Evolutionary conservation across 2,797 vertebrate species (phyloP).

Genomic region (Spheniscus humboldti): DNA sequence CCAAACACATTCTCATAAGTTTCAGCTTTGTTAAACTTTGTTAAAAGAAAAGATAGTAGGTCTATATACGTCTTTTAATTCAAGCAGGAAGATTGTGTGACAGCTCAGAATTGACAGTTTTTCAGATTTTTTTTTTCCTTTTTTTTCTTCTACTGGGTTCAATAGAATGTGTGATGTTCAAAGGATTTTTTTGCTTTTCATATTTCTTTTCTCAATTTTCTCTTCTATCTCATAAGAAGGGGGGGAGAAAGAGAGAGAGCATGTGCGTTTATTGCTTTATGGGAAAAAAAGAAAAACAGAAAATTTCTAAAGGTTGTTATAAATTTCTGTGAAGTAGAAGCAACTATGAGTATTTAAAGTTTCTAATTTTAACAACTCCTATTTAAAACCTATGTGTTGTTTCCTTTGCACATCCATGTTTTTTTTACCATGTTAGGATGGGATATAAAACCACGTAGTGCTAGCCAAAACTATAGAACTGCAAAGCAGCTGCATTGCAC

Average conservation of each 20-base stretch:
- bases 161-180: not conserved
- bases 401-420: not conserved
- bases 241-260: no score
- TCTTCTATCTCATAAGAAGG: not conserved
- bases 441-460: not conserved
- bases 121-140: not conserved
- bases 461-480: not conserved
- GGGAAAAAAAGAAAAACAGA: not conserved
- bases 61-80: not conserved
- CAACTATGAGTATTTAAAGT: not conserved
- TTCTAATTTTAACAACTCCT: not conserved
- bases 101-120: not conserved
- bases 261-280: rapidly evolving
- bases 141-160: not conserved
- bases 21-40: not conserved
- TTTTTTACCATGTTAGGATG: not conserved
- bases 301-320: not conserved
- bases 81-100: not conserved
- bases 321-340: not conserved
- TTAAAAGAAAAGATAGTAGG: not conserved
- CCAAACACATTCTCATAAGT: not conserved
- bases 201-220: not conserved
- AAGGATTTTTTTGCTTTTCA: not conserved
- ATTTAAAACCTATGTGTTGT: not conserved
- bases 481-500: not conserved